Conservation (phyloP, 1,140 invertebrate species). For the Formica selysi region DNA sequence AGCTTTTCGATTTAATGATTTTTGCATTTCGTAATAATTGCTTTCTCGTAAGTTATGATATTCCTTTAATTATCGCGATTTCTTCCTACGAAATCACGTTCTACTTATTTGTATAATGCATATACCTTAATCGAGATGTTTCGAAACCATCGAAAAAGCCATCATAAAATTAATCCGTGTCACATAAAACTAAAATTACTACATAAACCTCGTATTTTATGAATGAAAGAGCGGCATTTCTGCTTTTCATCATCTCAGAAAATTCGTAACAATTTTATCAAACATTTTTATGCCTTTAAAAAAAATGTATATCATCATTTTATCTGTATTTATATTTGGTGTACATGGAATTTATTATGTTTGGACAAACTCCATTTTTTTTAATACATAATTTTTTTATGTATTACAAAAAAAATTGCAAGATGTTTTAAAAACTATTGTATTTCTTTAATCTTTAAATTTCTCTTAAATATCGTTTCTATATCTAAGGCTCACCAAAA, state of each 20-base stretch:
- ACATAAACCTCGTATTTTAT: slow-evolving; percentile 18
- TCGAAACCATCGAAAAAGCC: slow-evolving; percentile 15
- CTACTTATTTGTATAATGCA: slow-evolving; percentile 5
- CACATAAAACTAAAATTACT: slow-evolving; percentile 12
- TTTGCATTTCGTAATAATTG: slow-evolving; percentile 26
- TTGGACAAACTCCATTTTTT: not conserved
- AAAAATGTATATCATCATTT: not conserved
- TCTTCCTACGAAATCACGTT: not conserved
- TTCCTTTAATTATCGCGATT: slow-evolving; percentile 10
- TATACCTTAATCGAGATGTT: slow-evolving; percentile 11
- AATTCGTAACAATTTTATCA: not conserved
- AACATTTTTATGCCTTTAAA: not conserved
- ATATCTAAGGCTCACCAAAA: not conserved
- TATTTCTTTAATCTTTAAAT: not conserved
- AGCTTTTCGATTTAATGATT: slow-evolving; percentile 5
- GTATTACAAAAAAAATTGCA: no score
- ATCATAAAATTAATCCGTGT: slow-evolving; percentile 29
- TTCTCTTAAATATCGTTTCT: not conserved
- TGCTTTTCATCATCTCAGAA: not conserved
- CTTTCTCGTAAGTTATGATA: not conserved
- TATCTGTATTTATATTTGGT: not conserved
- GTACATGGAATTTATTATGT: not conserved
- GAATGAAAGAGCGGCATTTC: not conserved
- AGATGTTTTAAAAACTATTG: not conserved
- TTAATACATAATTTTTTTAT: not conserved